These are phyloP conservation scores for Sphinx pinastri DNA, from an alignment of 2,888 invertebrate genomes.

Conservation along the genomic window DNA sequence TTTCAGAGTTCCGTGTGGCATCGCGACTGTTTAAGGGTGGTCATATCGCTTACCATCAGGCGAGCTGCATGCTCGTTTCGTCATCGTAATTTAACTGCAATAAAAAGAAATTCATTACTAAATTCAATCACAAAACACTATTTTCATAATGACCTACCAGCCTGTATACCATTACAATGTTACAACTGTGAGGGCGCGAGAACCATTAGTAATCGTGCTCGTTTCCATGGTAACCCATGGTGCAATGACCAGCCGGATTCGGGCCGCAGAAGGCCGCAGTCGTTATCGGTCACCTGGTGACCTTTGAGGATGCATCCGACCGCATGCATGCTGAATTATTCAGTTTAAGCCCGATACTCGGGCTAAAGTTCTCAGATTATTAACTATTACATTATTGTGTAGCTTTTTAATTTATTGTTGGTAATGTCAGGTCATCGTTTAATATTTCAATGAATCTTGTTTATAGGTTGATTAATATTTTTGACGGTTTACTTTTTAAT, in stretches of 20 bases:
- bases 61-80: too few relatives aligned
- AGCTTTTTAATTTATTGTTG: not conserved
- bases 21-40: too few relatives aligned
- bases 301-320: constrained; percentile 71
- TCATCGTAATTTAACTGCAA: too few relatives aligned
- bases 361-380: constrained; percentile 22
- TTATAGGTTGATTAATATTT: too few relatives aligned
- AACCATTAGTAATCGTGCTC: constrained; percentile 26
- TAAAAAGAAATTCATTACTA: too few relatives aligned
- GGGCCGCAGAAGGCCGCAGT: constrained; percentile 73
- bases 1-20: too few relatives aligned
- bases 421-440: not conserved
- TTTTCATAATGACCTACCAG: not conserved
- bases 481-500: too few relatives aligned
- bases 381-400: constrained; percentile 6
- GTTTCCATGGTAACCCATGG: constrained; percentile 40
- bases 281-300: constrained; percentile 78
- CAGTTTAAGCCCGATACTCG: constrained; percentile 33
- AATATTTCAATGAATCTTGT: too few relatives aligned
- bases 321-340: constrained; percentile 38
- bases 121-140: not conserved
- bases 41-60: too few relatives aligned
- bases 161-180: not conserved
- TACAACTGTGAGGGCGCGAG: constrained; percentile 6
- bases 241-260: constrained; percentile 60